phyloP scores from a whole-genome alignment of 1,140 invertebrate species.

The Atta colombica region DNA sequence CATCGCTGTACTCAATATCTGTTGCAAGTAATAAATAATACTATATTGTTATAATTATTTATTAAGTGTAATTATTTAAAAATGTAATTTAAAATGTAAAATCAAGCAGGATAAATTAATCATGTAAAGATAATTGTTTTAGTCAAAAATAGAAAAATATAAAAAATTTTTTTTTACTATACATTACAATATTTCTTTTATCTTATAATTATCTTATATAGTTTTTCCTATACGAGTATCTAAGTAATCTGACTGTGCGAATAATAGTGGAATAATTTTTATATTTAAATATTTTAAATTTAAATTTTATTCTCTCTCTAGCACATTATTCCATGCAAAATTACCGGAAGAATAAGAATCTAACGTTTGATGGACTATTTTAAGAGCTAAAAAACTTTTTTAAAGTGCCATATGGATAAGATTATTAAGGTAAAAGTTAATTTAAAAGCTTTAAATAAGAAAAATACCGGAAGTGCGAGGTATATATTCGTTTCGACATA shows the following conservation, averaged over 20 bases:
- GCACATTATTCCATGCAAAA: neutral
- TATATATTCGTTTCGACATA: constrained; percentile 9
- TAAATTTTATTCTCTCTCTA: neutral
- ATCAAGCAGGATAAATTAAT: neutral
- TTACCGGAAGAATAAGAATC: neutral
- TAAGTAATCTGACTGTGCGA: neutral
- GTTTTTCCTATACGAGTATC: neutral
- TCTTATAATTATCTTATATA: too few species aligned
- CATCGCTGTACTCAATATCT: constrained; percentile 67
- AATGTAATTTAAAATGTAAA: neutral
- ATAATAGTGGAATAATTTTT: neutral
- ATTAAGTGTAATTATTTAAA: too few species aligned
- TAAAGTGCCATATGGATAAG: neutral
- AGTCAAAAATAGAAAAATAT: neutral
- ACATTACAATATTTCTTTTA: neutral
- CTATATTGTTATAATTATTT: neutral
- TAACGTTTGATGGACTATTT: neutral
- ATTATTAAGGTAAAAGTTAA: neutral
- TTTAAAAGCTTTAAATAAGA: neutral
- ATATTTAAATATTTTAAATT: constrained; percentile 10
- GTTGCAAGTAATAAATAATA: constrained; percentile 13
- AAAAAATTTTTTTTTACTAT: neutral
- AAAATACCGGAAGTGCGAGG: neutral
- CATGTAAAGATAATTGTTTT: neutral
- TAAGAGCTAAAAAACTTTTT: constrained; percentile 6